Evolutionary conservation across 2,113 vertebrate species (phyloP), one percentile per base, ranked within the genome.

Genomic region (Strigops habroptila): DNA sequence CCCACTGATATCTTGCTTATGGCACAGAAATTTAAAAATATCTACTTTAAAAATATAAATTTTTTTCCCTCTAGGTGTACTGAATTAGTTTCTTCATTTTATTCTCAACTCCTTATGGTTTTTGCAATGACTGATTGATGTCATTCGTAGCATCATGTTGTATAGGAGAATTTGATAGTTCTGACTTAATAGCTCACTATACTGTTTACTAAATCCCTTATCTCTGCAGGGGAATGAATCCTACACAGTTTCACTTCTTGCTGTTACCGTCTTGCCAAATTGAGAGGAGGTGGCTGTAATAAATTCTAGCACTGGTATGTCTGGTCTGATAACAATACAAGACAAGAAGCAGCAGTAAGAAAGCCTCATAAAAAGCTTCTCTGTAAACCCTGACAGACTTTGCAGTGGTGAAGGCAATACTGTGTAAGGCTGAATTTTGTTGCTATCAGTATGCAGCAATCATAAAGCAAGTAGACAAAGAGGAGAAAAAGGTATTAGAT

Each of bases 1-100:
- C 37, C 39, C 52, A 70, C 30, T 91, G 79, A 51, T 94, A 51
- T 70, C 73, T 96, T 91, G 81, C 79, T 83, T 95, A 85, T 82
- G 46, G 52, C 46, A 18, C 53, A 82, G 79, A 88, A 91, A 30
- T 64, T 79, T 27, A 30, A 90, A 93, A 91, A 67, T 62, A 88
- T 8, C 48, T 51, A 21, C 64, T 59, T 93, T 24, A 10, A 85
- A 64, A 15, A 55, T 37, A 14, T 9, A 13, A 3, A 1, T 8
- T 67, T 30, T 82, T 86, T 89, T 35, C 15, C 48, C 63, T 79
- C 12, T 37, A 52, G 33, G 48, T 41, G 12, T 84, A 70, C 65
- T 80, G 69, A 70, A 71, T 92, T 31, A 86, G 30, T 62, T 70
- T 82, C 23, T 75, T 46, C 13, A 22, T 62, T 87, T 89, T 57